These are phyloP conservation scores for Aphelenchoides bicaudatus DNA, from an alignment of 2,888 invertebrate genomes.

Conservation along the genomic window DNA sequence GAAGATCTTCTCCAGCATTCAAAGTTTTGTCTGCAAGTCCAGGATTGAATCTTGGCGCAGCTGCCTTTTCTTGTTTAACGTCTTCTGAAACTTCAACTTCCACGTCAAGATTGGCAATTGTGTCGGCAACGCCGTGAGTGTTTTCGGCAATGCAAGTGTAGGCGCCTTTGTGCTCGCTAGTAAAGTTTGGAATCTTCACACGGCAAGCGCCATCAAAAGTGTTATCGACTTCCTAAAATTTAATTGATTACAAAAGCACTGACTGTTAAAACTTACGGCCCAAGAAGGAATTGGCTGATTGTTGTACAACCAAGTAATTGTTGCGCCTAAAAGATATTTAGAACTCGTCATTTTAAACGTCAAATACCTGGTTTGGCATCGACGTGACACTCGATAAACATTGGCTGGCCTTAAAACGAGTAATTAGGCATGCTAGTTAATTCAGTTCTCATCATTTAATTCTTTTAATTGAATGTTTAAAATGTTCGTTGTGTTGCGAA, in stretches of 20 bases:
- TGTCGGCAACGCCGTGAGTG: constrained; percentile 57
- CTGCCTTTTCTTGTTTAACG: constrained; percentile 40
- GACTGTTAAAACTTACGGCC: no score
- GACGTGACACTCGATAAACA: constrained; percentile 60
- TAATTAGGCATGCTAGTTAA: no score
- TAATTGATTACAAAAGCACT: no score
- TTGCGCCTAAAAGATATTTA: constrained; percentile 66
- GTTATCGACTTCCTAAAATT: constrained; percentile 48
- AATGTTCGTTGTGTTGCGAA: no score
- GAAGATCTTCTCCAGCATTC: constrained; percentile 53
- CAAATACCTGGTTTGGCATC: constrained; percentile 58
- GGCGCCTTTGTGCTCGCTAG: constrained; percentile 65
- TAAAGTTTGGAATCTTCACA: constrained; percentile 45
- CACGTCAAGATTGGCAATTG: constrained; percentile 42
- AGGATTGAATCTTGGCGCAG: constrained; percentile 60
- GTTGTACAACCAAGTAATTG: constrained; percentile 61
- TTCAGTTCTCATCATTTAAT: no score
- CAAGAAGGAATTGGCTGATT: constrained; percentile 26
- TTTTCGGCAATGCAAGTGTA: constrained; percentile 69
- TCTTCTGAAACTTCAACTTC: constrained; percentile 48
- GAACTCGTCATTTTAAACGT: no score
- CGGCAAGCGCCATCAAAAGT: constrained; percentile 57
- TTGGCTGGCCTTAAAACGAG: no score
- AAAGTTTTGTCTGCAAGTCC: constrained; percentile 62
- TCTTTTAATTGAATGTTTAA: no score